Base-by-base conservation (phyloP, 2,113 vertebrate genomes). In the Colossoma macropomum region DNA sequence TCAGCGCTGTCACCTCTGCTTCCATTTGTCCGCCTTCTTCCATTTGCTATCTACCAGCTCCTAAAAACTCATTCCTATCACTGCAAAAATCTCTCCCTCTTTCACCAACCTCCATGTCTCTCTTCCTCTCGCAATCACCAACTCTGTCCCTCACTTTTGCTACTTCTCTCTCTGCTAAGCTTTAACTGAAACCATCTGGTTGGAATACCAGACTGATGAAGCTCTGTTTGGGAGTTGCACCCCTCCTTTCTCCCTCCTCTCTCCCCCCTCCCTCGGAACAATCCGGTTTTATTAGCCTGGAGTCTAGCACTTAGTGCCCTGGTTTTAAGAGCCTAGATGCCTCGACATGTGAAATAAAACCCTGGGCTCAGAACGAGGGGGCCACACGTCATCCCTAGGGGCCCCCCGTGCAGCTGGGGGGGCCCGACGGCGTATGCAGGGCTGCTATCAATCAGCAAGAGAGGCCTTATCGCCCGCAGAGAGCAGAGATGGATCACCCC, bases 121-220 rank as follows among this genome's bases (percentile, higher is more conserved):
- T 63, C 59, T 74, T 69, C 19, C 68, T 38, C 69, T 73, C 84
- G 0, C 54, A 56, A 56, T 60, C 80, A 38, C 81, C 54, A 45
- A 60, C 73, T 50, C 56, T 59, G 50, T 41, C 73, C 30, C 65
- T 66, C 59, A 50, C 68, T 59, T 69, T 21, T 15, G 8, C 69
- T 79, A 77, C 73, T 60, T 68, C 82, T 48, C 75, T 65, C 81
- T 75, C 84, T 88, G 91, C 88, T 90, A 89, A 87, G 91, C 92
- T 89, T 92, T 93, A 95, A 95, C 92, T 93, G 88, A 93, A 95
- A 95, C 94, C 94, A 95, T 94, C 93, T 95, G 94, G 91, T 92
- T 90, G 88, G 92, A 95, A 95, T 95, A 94, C 94, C 94, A 95
- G 93, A 94, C 92, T 92, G 94, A 94, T 95, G 94, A 95, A 95